Base-by-base conservation (phyloP, 2,113 vertebrate genomes). In the Hippocampus mohnikei region DNA sequence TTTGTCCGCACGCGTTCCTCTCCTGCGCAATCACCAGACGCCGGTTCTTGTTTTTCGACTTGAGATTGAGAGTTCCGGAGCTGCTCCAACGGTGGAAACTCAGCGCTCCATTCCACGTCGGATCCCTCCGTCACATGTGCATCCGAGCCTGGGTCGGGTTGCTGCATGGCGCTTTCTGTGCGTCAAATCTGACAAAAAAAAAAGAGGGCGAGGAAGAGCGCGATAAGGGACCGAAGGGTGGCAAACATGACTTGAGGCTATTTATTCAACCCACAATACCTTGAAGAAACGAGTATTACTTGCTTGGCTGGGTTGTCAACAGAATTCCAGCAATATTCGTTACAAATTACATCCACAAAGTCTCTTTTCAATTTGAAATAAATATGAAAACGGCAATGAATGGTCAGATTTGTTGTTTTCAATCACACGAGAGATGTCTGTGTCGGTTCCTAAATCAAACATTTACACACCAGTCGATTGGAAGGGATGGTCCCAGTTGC, bases 151-250 rank as follows among this genome's bases (percentile, higher is more conserved):
- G 81, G 69, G 80, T 76, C 83, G 71, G 69, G 68, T n/a, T 84
- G 77, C 65, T 91, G 83, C 77, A 83, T 79, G 56, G 82, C 75
- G 42, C 81, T 77, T 60, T 77, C 72, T 70, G 62, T 66, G 23
- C 46, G 69, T 83, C 69, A 84, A 74, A 83, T 75, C 88, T 91
- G 79, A 29, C n/a, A n/a, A 44, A 70, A 21, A 73, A 27, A 2
- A 50, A 1, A 78, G 4, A 42, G 33, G 62, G 18, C 11, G 11
- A 72, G 15, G 48, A 37, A 78, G 2, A 59, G 1, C 18, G 67
- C 20, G 61, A 12, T 48, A 2, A 5, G 41, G 72, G 16, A 71
- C 2, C n/a, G 21, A 73, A 53, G 6, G 9, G 53, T 53, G 23
- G 5, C 58, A 33, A 59, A 60, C 27, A 46, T 27, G 46, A 8